Conservation (phyloP, 1,140 invertebrate genomes). For the Melitaea cinxia region DNA sequence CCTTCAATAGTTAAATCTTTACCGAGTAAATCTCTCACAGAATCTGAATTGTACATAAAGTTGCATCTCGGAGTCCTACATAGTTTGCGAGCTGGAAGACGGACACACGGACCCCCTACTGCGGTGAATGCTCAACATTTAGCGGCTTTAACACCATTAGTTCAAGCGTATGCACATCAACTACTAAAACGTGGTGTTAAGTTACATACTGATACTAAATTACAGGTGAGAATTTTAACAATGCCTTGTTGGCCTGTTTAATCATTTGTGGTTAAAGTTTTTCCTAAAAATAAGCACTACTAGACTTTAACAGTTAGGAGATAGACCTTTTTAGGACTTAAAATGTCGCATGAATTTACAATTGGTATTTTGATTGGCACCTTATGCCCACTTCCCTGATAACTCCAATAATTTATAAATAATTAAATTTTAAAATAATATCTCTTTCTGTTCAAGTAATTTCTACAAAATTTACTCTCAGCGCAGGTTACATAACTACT, state of each 20-base stretch:
- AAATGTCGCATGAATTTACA: no score
- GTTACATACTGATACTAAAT: conserved; percentile 48
- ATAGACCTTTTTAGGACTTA: no score
- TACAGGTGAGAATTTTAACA: conserved; percentile 53
- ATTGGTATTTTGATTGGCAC: no score
- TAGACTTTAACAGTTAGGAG: no score
- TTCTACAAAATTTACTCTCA: no score
- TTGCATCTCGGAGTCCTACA: conserved; percentile 85
- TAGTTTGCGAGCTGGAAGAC: conserved; percentile 82
- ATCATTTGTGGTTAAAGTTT: background rate
- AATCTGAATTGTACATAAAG: conserved; percentile 82
- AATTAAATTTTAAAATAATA: no score
- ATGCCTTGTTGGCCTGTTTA: background rate
- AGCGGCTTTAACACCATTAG: conserved; percentile 71
- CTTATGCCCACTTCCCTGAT: no score
- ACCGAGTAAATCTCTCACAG: conserved; percentile 48
- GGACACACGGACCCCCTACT: conserved; percentile 77
- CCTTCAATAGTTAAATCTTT: conserved; percentile 53
- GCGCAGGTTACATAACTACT: no score
- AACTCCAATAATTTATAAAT: no score
- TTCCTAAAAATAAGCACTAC: no score
- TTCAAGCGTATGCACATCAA: conserved; percentile 74
- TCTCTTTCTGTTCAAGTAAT: no score
- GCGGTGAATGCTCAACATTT: conserved; percentile 83
- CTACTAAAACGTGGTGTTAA: conserved; percentile 53